A percentile compares a stretch with the other conserved stretches of the same genome.
These are phyloP conservation scores for Megamerina dolium DNA, from an alignment of 2,888 invertebrate genomes.

Conservation along the genomic window DNA sequence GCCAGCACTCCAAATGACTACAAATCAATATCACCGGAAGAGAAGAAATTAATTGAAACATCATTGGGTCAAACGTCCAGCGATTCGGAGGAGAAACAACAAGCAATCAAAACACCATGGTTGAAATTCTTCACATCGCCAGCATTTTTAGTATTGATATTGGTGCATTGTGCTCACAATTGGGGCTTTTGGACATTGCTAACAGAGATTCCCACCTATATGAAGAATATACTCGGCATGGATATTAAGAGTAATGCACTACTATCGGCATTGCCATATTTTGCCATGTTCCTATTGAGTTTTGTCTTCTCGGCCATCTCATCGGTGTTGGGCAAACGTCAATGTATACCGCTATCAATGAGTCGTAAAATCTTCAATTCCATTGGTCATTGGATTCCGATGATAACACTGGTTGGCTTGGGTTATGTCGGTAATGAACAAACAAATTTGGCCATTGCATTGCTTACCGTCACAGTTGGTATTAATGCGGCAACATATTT, in stretches of 20 bases:
- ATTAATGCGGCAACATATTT: slow-evolving; percentile 66
- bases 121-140: slow-evolving; percentile 63
- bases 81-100: slow-evolving; percentile 23
- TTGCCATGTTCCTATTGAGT: slow-evolving; percentile 66
- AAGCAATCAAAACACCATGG: slow-evolving; percentile 58
- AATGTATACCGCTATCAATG: slow-evolving; percentile 28
- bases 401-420: slow-evolving; percentile 57
- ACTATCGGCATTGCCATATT: slow-evolving; percentile 66
- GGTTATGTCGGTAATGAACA: slow-evolving; percentile 47
- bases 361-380: slow-evolving; percentile 51
- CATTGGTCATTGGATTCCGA: slow-evolving; percentile 60
- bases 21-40: slow-evolving; percentile 57
- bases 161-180: slow-evolving; percentile 66
- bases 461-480: slow-evolving; percentile 64
- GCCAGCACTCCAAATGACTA: slow-evolving; percentile 59
- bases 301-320: slow-evolving; percentile 64
- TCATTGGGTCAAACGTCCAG: slow-evolving; percentile 53
- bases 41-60: slow-evolving; percentile 61
- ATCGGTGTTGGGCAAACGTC: slow-evolving; percentile 48
- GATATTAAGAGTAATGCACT: slow-evolving; percentile 67
- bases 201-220: slow-evolving; percentile 74
- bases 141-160: slow-evolving; percentile 62
- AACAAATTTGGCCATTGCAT: slow-evolving; percentile 52
- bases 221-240: slow-evolving; percentile 65
- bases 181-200: slow-evolving; percentile 81